These are phyloP conservation scores for Tigriopus californicus DNA, from an alignment of 2,888 invertebrate genomes.

Conservation along the genomic window DNA sequence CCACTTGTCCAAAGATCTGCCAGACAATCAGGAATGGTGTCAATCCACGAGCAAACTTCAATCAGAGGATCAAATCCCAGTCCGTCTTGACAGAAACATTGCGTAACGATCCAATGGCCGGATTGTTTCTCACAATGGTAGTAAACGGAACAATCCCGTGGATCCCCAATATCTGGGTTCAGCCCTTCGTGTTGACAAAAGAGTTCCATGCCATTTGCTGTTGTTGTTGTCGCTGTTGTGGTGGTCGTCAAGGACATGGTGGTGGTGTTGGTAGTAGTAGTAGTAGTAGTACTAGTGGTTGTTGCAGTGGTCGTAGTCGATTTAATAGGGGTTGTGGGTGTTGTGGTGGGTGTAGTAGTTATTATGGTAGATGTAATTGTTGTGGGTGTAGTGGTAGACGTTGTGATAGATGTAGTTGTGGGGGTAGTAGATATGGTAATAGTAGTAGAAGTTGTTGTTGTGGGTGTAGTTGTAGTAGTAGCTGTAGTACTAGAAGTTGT, in stretches of 20 bases:
- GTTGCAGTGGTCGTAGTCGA: no score
- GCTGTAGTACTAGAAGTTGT: no score
- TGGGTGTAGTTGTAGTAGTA: no score
- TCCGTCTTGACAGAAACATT: slow-evolving; percentile 19
- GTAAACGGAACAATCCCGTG: slow-evolving; percentile 19
- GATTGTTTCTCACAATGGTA: slow-evolving; percentile 19
- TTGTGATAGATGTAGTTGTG: no score
- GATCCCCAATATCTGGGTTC: slow-evolving; percentile 1
- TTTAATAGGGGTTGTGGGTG: no score
- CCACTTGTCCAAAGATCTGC: neutral
- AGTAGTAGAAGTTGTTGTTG: no score
- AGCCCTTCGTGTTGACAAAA: slow-evolving; percentile 7
- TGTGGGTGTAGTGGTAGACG: no score
- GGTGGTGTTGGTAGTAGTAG: no score
- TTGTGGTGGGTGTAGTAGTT: no score
- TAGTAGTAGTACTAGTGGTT: no score
- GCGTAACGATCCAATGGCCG: slow-evolving; percentile 18
- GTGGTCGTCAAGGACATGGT: neutral
- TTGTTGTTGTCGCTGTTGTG: neutral
- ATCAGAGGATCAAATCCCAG: slow-evolving; percentile 19
- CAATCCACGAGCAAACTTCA: slow-evolving; percentile 19
- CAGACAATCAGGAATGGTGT: slow-evolving; percentile 18
- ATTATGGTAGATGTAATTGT: no score
- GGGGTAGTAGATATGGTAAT: no score
- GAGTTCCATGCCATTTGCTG: neutral